Evolutionary conservation across 2,797 vertebrate species (phyloP), one percentile per base, ranked within the genome.

Genomic region (Liasis olivaceus): DNA sequence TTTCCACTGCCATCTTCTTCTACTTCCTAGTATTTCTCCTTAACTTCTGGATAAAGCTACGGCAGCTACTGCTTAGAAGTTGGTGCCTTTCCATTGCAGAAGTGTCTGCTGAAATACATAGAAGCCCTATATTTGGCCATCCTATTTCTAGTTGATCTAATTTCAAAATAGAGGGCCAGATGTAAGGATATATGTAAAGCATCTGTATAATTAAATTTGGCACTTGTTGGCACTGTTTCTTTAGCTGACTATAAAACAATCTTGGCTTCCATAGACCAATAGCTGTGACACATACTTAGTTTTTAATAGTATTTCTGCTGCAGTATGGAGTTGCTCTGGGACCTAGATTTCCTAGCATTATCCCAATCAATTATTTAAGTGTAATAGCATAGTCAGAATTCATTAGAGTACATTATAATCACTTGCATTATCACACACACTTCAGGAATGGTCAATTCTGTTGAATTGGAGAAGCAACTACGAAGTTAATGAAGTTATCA

Each of bases 381-480:
- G 22, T 11, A 81, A 86, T 90, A 93, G 13, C 90, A 88, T 42
- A 91, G 26, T 1, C 84, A 91, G 36, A 91, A 90, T 84, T 90
- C 69, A 91, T 93, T 91, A 88, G 31, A 88, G 54, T 31, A 84
- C 66, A 85, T 51, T 84, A 28, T 87, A 66, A 47, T 88, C 69
- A 91, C 90, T 92, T 88, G 42, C 26, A 64, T 66, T 88, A 72
- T 88, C 86, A 88, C 17, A 58, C 22, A 47, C 24, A n/a, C 89
- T 84, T 90, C 66, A 86, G 42, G 86, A 90, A 64, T 91, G 86
- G 92, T 69, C 92, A 88, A 88, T 88, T 91, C 89, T 72, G 51
- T 72, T 11, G 89, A 91, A 87, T 86, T 14, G 51, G 69, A 9
- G 51, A 91, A 88, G 31, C 87, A 69, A 87, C 66, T 87, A 64